Evolutionary conservation across 64 coral and sea anemone species (phyloP), one percentile per base, ranked within the genome.

Genomic region (Montipora cactus): DNA sequence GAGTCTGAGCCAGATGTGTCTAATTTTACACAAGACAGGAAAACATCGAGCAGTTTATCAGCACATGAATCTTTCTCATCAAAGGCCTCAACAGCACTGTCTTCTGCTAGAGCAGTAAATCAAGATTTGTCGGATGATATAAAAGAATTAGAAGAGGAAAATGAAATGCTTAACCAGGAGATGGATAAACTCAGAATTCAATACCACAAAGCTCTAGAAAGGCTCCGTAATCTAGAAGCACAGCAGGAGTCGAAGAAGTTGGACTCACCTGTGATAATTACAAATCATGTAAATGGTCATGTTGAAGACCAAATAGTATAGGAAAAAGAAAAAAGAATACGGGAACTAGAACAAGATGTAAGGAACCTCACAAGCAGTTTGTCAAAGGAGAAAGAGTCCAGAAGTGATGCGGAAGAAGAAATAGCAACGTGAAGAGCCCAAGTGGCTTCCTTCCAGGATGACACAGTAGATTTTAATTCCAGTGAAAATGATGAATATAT

Each of bases 111-210:
- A 88, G 19, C 79, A 74, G 49, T 76, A 22, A 68, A 78, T 10
- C 75, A 93, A 55, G 89, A 98, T 89, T 62, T 98, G 52, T 78
- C 93, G 12, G 49, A 78, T 45, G 96, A 98, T 47, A 92, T 98
- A 53, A 98, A 97, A 89, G 96, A 97, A 48, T 59, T 97, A 47
- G 96, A 97, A 79, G 96, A 97, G 87, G 96, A 97, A 75, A 97
- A 97, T 72, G 96, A 97, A 88, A 92, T 97, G 96, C n/a, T 97
- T 0, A 97, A 97, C 47, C 93, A 97, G 8, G 96, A 97, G 58
- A 75, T 97, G 2, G 85, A 88, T 18, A 97, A 95, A 79, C 57
- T 97, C 9, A 94, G 96, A 91, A 79, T 97, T 6, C 96, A 97
- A 78, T 89, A 97, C 80, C 96, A 97, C 57, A 97, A 97, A 71